Conservation (phyloP, 1,140 invertebrate species). For the Drosophila navojoa region DNA sequence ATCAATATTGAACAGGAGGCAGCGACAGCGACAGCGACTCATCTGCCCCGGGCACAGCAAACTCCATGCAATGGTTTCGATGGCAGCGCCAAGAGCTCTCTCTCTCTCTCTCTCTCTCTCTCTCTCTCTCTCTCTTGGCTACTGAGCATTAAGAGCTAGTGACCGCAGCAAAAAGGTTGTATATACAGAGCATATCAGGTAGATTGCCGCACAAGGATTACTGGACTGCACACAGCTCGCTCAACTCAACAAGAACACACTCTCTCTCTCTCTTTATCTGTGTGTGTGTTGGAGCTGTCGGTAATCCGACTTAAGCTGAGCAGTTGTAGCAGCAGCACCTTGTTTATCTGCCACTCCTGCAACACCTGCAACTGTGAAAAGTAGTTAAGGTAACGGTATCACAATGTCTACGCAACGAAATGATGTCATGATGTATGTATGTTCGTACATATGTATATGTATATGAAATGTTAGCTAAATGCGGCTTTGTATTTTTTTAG, state of each 20-base stretch:
- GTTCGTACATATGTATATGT: too few relatives aligned
- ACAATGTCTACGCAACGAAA: too few relatives aligned
- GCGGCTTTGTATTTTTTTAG: too few relatives aligned
- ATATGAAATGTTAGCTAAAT: too few relatives aligned
- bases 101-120: background rate
- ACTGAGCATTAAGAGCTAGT: background rate
- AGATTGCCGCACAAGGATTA: background rate
- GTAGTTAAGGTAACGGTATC: background rate
- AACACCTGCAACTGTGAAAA: slow-evolving; percentile 3
- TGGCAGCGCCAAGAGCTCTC: background rate
- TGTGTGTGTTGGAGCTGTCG: slow-evolving; percentile 3
- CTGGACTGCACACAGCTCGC: background rate
- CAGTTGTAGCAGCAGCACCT: background rate
- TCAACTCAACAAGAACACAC: too few relatives aligned
- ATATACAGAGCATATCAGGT: background rate
- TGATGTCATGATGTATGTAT: too few relatives aligned
- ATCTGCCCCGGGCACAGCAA: background rate
- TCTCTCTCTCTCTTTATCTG: too few relatives aligned
- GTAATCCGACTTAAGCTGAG: background rate
- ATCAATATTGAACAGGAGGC: slow-evolving; percentile 9
- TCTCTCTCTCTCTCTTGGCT: background rate
- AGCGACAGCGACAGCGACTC: slow-evolving; percentile 8
- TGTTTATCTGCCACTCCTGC: background rate
- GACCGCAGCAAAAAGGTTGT: background rate
- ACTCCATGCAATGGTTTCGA: background rate